phyloP scores from a whole-genome alignment of 92 coral and sea anemone species.

The Porites evermanni region DNA sequence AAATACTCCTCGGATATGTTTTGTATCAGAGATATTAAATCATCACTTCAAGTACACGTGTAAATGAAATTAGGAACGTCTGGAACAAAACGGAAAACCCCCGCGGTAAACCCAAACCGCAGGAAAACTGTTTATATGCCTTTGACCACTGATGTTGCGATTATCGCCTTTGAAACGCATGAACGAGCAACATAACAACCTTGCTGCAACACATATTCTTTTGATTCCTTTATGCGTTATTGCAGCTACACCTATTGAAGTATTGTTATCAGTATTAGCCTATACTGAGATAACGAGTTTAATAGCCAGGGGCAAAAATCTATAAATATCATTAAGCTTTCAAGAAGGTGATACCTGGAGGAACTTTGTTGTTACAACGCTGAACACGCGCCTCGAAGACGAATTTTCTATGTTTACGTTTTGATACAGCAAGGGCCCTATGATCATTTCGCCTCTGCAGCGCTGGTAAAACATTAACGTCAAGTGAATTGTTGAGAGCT shows the following conservation, averaged over 20 bases:
- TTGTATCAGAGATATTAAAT: slow-evolving; percentile 15
- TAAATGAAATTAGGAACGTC: slow-evolving; percentile 35
- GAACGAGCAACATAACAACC: neutral
- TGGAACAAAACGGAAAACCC: slow-evolving; percentile 28
- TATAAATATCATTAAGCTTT: slow-evolving; percentile 18
- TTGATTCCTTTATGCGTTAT: neutral
- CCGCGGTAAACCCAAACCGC: neutral
- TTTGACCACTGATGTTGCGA: slow-evolving; percentile 6
- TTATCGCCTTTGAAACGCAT: slow-evolving; percentile 32
- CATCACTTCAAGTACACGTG: slow-evolving; percentile 35
- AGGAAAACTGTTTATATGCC: neutral
- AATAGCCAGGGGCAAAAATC: slow-evolving; percentile 26
- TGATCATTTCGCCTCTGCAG: neutral
- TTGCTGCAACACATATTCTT: neutral
- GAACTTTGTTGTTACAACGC: neutral
- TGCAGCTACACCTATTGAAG: neutral
- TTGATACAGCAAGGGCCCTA: neutral
- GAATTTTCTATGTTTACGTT: neutral
- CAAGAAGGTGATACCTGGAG: slow-evolving; percentile 18
- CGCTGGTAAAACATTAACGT: neutral
- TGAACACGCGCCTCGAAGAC: neutral
- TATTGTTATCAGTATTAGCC: slow-evolving; percentile 8
- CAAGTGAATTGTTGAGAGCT: neutral
- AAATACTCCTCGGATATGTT: neutral
- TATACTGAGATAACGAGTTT: neutral